Evolutionary conservation across 2,113 vertebrate species (phyloP).

Genomic region (Alethe castanea): DNA sequence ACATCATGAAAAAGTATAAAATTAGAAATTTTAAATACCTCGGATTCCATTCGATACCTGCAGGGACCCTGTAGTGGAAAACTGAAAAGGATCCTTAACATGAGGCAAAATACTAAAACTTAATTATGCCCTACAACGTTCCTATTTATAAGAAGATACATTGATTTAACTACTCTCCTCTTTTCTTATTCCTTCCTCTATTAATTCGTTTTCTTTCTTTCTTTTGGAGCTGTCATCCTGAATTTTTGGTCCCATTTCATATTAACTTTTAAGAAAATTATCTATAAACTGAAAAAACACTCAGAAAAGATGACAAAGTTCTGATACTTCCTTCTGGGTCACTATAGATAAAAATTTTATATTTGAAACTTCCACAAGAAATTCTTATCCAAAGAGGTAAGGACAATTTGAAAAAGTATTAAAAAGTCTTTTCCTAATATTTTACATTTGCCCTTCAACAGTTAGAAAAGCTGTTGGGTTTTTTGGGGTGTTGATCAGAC

Average conservation of each 20-base stretch:
- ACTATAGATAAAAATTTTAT: neutral
- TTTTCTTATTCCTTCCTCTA: neutral
- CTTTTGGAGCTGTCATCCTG: neutral
- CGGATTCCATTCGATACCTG: neutral
- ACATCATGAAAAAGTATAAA: neutral
- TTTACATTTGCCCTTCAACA: neutral
- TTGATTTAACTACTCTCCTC: neutral
- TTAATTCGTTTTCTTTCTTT: neutral
- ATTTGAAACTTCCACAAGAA: neutral
- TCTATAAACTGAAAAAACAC: neutral
- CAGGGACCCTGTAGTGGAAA: neutral
- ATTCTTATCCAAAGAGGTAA: neutral
- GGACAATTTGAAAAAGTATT: neutral
- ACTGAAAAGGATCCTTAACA: neutral
- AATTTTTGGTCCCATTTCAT: neutral
- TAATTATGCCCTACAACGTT: neutral
- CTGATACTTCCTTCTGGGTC: neutral
- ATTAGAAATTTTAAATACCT: neutral
- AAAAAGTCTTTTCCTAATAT: neutral
- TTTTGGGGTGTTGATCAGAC: neutral
- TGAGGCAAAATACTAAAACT: neutral
- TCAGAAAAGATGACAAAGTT: neutral
- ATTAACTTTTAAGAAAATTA: neutral
- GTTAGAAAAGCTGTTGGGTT: neutral
- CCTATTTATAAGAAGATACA: fast-evolving